Evolutionary conservation across 1,140 invertebrate genomes (phyloP), one percentile per base, ranked within the genome.

Genomic region (Panagrolaimus sp.): DNA sequence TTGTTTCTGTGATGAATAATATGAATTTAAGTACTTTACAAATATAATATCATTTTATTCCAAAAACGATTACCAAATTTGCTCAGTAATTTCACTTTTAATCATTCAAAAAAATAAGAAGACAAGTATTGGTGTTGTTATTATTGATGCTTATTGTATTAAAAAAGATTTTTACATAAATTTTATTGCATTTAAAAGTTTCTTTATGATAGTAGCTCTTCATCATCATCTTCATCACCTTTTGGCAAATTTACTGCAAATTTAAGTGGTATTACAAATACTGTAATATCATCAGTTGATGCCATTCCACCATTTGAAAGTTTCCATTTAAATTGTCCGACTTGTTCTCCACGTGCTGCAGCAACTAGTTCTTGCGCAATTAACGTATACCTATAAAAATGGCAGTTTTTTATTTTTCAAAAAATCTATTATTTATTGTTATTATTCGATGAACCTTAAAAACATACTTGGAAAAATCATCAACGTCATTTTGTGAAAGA

Each of bases 221-320:
- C 77, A 63, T 80, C 78, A 9, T 76, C 73, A 31, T 78, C 78
- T 20, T 73, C 72, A 13, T 69, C 74, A 38, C 44, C 61, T 7
- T 51, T 53, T 9, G 75, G 72, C 31, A 75, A 76, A 45, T 83
- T 80, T 14, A 78, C 45, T 51, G 78, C 77, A 47, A 69, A 73
- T 53, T 78, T 78, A 14, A 91, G 82, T 5, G 91, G 91, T 75
- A 92, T 89, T 13, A 92, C 91, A 84, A 91, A 89, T 14, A 90
- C 90, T 72, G 90, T 89, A 74, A 92, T 92, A 78, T 92, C 91
- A 81, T 92, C 91, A 31, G 90, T 89, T 5, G 90, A 91, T 47
- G 90, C 90, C 25, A 65, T 70, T 27, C 87, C 87, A 23, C 88
- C 86, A 48, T 86, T 85, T 20, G 67, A 42, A 62, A 89, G 85